Evolutionary conservation across 1,140 invertebrate species (phyloP).

Genomic region (Eupeodes corollae): DNA sequence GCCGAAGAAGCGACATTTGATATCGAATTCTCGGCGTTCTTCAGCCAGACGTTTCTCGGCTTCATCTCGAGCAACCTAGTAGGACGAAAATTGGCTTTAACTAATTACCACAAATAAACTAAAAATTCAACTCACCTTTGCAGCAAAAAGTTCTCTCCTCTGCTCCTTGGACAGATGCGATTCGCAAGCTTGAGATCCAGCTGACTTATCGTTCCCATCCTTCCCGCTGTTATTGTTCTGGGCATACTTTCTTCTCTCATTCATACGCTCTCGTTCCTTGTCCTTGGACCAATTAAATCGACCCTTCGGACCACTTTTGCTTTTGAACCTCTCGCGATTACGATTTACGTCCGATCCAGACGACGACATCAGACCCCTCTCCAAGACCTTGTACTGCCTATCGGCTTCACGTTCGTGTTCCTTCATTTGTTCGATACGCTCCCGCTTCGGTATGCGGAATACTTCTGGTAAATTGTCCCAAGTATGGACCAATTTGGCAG

Average conservation of each 20-base stretch:
- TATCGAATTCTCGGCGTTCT: slow-evolving; percentile 50
- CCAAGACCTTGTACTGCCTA: slow-evolving; percentile 20
- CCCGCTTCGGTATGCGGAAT: slow-evolving; percentile 91
- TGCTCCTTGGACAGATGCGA: slow-evolving; percentile 22
- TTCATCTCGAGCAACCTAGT: slow-evolving; percentile 55
- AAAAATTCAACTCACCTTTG: slow-evolving; percentile 33
- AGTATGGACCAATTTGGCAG: slow-evolving; percentile 12
- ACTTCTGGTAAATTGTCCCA: slow-evolving; percentile 43
- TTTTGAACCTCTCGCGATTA: slow-evolving; percentile 37
- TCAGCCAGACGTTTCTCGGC: slow-evolving; percentile 50
- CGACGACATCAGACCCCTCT: slow-evolving; percentile 12
- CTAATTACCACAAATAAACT: background rate
- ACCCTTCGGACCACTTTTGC: slow-evolving; percentile 9
- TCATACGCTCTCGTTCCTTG: background rate
- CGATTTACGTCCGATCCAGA: slow-evolving; percentile 22
- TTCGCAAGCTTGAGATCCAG: background rate
- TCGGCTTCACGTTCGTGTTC: slow-evolving; percentile 80
- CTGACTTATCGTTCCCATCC: background rate
- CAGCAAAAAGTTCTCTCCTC: slow-evolving; percentile 61
- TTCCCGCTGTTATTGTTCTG: background rate
- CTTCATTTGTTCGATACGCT: slow-evolving; percentile 84
- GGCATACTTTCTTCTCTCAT: background rate
- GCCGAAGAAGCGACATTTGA: slow-evolving; percentile 47
- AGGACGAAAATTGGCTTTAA: background rate
- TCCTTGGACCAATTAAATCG: background rate